Percentiles rank a stretch among this genome's conserved stretches.
Evolutionary conservation across 64 coral and sea anemone species (phyloP).

Genomic region (Actinia tenebrosa): DNA sequence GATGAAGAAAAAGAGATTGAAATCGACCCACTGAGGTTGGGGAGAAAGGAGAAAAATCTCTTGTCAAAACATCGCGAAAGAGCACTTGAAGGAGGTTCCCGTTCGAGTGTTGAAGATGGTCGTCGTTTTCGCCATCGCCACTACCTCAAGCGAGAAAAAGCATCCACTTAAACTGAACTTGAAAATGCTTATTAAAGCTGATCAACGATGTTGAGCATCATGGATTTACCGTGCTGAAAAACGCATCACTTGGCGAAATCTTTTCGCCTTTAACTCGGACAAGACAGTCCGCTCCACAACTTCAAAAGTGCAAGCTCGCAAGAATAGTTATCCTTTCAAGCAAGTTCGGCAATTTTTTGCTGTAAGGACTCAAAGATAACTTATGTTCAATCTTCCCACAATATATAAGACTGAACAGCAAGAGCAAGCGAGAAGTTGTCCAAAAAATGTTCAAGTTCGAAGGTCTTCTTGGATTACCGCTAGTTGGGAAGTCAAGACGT

Average conservation of each 20-base stretch:
- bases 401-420: slow-evolving; percentile 13
- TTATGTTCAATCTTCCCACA: slow-evolving; percentile 15
- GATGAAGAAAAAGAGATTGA: slow-evolving; percentile 36
- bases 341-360: slow-evolving; percentile 3
- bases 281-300: slow-evolving; percentile 7
- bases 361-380: slow-evolving; percentile 18
- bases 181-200: slow-evolving; percentile 17
- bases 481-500: neutral
- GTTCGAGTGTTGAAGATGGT: slow-evolving; percentile 36
- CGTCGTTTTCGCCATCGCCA: slow-evolving; percentile 42
- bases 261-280: slow-evolving; percentile 7
- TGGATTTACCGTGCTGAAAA: neutral
- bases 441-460: slow-evolving; percentile 12
- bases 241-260: neutral
- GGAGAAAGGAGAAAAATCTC: slow-evolving; percentile 33
- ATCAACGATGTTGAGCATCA: neutral
- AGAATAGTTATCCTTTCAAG: neutral
- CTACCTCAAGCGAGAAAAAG: slow-evolving; percentile 22
- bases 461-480: slow-evolving; percentile 10
- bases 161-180: slow-evolving; percentile 16
- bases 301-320: neutral
- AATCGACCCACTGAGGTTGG: slow-evolving; percentile 19
- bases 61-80: slow-evolving; percentile 42
- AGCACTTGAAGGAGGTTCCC: slow-evolving; percentile 33
- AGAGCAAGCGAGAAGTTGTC: neutral